Conservation (phyloP, 2,888 invertebrate species). For the Physocephala rufipes region DNA sequence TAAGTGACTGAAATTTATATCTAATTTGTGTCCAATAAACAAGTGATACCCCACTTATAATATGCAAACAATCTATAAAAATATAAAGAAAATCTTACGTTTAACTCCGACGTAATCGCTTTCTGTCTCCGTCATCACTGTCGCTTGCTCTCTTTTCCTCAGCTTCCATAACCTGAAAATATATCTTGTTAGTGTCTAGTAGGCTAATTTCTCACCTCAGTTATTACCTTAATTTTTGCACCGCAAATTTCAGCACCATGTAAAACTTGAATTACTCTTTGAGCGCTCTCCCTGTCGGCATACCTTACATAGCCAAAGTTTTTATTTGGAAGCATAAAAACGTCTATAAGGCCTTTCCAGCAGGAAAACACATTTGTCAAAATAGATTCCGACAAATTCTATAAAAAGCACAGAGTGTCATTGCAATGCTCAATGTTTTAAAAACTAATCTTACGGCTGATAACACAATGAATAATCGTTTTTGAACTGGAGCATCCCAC, state of each 20-base stretch:
- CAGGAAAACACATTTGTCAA: conserved; percentile 89
- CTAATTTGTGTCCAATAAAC: too few species aligned
- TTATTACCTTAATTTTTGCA: conserved; percentile 71
- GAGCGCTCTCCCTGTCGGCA: conserved; percentile 77
- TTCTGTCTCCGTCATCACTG: conserved; percentile 61
- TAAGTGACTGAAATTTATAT: conserved; percentile 20
- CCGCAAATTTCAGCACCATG: conserved; percentile 91
- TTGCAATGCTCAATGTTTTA: neutral
- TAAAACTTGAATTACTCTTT: conserved; percentile 67
- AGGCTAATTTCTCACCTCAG: neutral
- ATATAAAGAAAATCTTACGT: conserved; percentile 50
- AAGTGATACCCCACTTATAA: conserved; percentile 40
- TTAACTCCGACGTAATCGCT: conserved; percentile 61
- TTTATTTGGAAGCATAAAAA: conserved; percentile 87
- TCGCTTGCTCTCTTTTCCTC: conserved; percentile 71
- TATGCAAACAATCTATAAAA: conserved; percentile 26
- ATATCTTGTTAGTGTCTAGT: neutral
- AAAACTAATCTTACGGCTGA: conserved; percentile 54
- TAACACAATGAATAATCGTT: conserved; percentile 73
- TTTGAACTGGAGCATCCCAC: conserved; percentile 74
- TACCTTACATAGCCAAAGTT: conserved; percentile 94
- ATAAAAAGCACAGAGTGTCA: conserved; percentile 50
- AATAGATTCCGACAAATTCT: conserved; percentile 80
- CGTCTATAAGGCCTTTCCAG: conserved; percentile 90
- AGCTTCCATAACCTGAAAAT: conserved; percentile 80